These are phyloP conservation scores for Pemphigus obesinymphae DNA, from an alignment of 1,140 invertebrate genomes.

Conservation along the genomic window DNA sequence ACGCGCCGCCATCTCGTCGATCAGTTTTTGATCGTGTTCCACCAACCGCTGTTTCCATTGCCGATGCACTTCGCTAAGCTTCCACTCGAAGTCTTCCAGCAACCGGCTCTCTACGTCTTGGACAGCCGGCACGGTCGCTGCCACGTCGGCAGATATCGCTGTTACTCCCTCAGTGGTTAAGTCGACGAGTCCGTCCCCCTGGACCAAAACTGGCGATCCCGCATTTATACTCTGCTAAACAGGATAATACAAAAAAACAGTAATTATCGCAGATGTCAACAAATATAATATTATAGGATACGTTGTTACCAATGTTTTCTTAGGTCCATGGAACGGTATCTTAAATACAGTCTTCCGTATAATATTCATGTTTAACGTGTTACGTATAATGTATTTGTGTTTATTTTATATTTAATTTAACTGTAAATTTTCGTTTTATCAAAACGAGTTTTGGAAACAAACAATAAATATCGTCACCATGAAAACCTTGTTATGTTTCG, in stretches of 20 bases:
- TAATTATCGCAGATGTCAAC: not conserved
- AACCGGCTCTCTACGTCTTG: not conserved
- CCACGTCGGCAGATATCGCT: not conserved
- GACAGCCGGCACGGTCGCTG: not conserved
- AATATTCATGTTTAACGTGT: no score
- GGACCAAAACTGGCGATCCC: not conserved
- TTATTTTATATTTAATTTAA: no score
- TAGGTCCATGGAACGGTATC: no score
- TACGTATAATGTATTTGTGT: no score
- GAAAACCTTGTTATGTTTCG: no score
- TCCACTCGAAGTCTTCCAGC: constrained; percentile 13
- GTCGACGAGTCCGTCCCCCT: not conserved
- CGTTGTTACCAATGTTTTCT: no score
- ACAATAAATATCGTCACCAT: no score
- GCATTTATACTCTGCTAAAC: not conserved
- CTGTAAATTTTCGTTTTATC: no score
- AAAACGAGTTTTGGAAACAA: no score
- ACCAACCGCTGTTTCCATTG: not conserved
- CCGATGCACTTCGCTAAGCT: not conserved
- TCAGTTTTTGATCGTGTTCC: not conserved
- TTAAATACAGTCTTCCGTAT: no score
- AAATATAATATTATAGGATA: no score
- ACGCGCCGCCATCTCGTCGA: not conserved
- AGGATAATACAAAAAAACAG: not conserved
- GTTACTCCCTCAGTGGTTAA: no score